Base-by-base conservation (phyloP, 1,140 invertebrate genomes). In the Aethina tumida region DNA sequence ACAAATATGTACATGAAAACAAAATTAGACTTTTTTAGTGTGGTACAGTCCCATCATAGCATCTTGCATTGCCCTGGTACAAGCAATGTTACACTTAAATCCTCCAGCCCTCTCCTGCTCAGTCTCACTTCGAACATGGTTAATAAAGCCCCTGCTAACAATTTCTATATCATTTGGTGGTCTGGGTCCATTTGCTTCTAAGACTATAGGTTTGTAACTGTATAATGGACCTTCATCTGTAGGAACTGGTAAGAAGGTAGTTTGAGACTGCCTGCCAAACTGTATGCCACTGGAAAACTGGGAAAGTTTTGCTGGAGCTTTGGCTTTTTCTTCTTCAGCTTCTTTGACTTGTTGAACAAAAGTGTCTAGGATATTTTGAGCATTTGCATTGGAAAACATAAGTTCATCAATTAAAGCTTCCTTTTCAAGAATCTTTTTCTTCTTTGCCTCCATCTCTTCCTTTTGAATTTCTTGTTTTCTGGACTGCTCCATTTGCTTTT, bases 361-460 rank as follows among this genome's bases (percentile, higher is more conserved):
- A 24, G 75, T 80, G 36, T 79, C 81, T 1, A 97, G 65, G 46
- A 97, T 97, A 47, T 83, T 79, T 38, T 83, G 79, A 0, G 90
- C 91, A 65, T 93, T 77, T 14, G 75, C 77, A 49, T 90, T 84
- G 5, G 89, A 91, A 63, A 86, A 92, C 80, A 93, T 95, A 2
- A 97, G 66, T 56, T 95, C 89, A 66, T 96, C 90, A 46, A 96
- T 93, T 0, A 96, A 64, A 1, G 84, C 84, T 60, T 95, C 88
- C 59, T 92, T 91, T 29, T 86, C 79, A 29, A 80, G 73, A 16
- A 84, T 76, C 60, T 91, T 93, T 28, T 79, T 77, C 52, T 77
- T 82, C 52, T 90, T 90, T 6, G 80, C 72, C 58, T 91, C 82
- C 4, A 72, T 58, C 53, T 89, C 83, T 50, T 77, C 66, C 21